Evolutionary conservation across 2,888 invertebrate species (phyloP).

Genomic region (Hirtodrosophila trivittata): DNA sequence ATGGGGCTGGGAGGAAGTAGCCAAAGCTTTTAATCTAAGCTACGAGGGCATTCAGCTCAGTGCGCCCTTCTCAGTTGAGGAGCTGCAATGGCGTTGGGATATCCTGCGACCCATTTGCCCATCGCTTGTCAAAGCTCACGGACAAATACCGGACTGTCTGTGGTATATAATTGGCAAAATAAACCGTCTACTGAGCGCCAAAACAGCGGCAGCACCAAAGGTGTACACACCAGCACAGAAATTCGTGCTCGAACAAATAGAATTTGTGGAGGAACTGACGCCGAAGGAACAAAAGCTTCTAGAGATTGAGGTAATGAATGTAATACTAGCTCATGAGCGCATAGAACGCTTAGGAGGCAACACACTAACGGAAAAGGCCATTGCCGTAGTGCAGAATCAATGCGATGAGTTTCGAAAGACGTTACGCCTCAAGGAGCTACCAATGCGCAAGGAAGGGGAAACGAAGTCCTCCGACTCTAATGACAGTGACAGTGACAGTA

Average conservation of each 20-base stretch:
- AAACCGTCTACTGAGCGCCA: conserved; percentile 7
- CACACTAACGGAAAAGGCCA: background rate
- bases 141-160: conserved; percentile 51
- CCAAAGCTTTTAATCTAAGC: conserved; percentile 41
- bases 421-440: conserved; percentile 59
- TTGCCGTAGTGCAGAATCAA: conserved; percentile 37
- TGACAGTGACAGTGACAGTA: too few species aligned
- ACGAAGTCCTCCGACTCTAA: too few species aligned
- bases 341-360: background rate
- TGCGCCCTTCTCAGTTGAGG: conserved; percentile 44
- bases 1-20: conserved; percentile 61
- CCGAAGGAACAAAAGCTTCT: conserved; percentile 41
- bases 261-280: conserved; percentile 46
- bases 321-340: conserved; percentile 59
- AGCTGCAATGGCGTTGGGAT: conserved; percentile 69
- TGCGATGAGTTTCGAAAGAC: conserved; percentile 52
- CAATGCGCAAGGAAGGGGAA: background rate
- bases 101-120: conserved; percentile 52
- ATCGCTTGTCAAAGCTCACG: conserved; percentile 45
- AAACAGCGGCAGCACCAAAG: background rate
- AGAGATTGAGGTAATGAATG: conserved; percentile 70
- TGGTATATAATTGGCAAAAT: conserved; percentile 51
- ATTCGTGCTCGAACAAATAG: conserved; percentile 46
- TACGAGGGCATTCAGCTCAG: conserved; percentile 29
- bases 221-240: background rate